Percentiles rank a stretch among this genome's conserved stretches.
phyloP scores from a whole-genome alignment of 1,140 invertebrate genomes.

The Pseudomyrmex concolor region DNA sequence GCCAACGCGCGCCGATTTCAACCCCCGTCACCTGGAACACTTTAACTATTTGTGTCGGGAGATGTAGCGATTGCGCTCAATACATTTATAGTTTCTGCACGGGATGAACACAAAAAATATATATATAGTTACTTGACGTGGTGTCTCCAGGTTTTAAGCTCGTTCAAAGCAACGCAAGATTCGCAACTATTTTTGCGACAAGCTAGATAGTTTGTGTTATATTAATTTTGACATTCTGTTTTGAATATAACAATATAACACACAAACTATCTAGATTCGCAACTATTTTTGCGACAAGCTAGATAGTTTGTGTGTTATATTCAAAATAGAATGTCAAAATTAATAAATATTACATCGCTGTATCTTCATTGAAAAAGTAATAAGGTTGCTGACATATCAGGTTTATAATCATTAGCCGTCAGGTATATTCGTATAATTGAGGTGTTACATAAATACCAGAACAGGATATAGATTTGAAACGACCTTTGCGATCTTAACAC shows the following conservation, averaged over 20 bases:
- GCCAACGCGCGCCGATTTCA: conserved; percentile 52
- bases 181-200: background rate
- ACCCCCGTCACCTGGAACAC: conserved; percentile 22
- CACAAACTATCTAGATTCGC: too few species aligned
- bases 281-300: background rate
- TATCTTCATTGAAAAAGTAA: background rate
- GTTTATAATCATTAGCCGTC: background rate
- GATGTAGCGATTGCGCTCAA: conserved; percentile 8
- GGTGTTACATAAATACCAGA: conserved; percentile 11
- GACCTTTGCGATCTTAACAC: conserved; percentile 22
- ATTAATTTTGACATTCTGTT: too few species aligned
- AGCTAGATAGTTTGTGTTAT: too few species aligned
- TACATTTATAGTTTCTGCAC: conserved; percentile 24
- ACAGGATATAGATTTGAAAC: background rate
- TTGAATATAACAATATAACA: too few species aligned
- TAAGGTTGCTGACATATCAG: background rate
- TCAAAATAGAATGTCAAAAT: too few species aligned
- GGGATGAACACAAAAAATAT: background rate
- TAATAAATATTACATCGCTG: too few species aligned
- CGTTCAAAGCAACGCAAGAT: background rate
- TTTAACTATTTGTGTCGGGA: conserved; percentile 29
- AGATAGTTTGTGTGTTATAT: background rate
- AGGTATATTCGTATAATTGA: background rate
- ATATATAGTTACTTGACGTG: background rate
- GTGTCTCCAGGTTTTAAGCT: background rate